phyloP scores from a whole-genome alignment of 2,797 vertebrate genomes.

The Hirundo rustica region DNA sequence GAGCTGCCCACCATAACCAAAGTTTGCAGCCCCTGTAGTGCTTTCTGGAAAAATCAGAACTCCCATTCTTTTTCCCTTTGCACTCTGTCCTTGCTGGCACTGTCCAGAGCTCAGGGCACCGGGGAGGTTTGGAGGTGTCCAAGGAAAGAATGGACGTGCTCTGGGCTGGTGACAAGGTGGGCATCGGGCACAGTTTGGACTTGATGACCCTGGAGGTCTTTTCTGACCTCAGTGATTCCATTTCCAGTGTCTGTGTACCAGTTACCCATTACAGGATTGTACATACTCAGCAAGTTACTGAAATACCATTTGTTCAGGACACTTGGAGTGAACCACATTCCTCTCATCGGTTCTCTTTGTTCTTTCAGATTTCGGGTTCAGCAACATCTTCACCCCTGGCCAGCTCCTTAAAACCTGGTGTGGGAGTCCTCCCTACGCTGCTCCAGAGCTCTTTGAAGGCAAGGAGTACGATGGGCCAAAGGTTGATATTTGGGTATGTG shows the following conservation, averaged over 20 bases:
- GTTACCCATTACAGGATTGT: neutral
- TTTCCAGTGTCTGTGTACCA: neutral
- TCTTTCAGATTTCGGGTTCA: constrained; percentile 95
- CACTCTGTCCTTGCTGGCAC: neutral
- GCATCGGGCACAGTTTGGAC: neutral
- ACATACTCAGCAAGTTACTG: neutral
- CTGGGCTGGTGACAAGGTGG: neutral
- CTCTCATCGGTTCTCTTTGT: neutral
- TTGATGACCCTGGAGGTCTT: neutral
- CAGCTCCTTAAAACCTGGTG: constrained; percentile 99
- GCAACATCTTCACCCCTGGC: constrained; percentile 95
- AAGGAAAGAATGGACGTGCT: rapidly evolving
- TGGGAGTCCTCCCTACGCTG: constrained; percentile 95
- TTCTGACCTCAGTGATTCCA: neutral
- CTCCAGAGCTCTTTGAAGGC: constrained; percentile 96
- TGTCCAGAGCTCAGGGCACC: neutral
- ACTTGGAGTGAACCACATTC: neutral
- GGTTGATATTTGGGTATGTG: constrained; percentile 96
- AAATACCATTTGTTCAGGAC: neutral
- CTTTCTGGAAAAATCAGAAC: neutral
- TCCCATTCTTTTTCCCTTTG: neutral
- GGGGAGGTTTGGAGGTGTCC: neutral
- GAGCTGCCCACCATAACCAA: neutral
- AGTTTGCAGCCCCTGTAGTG: neutral
- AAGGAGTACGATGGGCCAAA: constrained; percentile 98